phyloP scores from a whole-genome alignment of 2,113 vertebrate genomes.

The Chrysemys picta region DNA sequence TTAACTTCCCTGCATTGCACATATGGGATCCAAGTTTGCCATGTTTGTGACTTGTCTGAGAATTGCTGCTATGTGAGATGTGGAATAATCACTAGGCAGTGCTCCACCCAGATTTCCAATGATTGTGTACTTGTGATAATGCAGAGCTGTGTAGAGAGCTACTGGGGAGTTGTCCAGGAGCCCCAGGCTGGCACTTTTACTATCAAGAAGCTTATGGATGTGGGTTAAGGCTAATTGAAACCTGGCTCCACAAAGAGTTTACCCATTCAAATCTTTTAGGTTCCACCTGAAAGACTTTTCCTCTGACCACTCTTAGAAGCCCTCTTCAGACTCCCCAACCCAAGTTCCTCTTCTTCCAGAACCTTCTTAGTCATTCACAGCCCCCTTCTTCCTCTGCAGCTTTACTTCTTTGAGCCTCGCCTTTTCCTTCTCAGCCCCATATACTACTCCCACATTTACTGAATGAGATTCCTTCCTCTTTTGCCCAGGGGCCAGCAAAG shows the following conservation, averaged over 20 bases:
- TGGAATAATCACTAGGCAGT: neutral
- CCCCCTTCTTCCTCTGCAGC: neutral
- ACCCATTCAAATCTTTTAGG: neutral
- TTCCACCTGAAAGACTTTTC: neutral
- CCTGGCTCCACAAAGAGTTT: neutral
- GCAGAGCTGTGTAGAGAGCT: neutral
- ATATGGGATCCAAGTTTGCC: neutral
- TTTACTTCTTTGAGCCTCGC: neutral
- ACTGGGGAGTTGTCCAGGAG: neutral
- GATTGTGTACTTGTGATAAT: neutral
- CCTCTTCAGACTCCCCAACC: neutral
- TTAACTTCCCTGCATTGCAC: fast-evolving
- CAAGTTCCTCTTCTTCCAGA: neutral
- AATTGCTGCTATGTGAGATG: neutral
- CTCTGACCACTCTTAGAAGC: neutral
- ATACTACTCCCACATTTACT: neutral
- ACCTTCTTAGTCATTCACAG: neutral
- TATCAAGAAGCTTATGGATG: neutral
- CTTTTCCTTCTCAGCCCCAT: neutral
- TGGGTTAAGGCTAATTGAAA: neutral
- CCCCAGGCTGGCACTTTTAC: neutral
- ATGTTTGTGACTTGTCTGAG: fast-evolving
- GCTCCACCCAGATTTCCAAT: neutral
- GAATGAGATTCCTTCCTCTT: neutral
- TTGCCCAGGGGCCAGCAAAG: neutral